Base-by-base conservation (phyloP, 2,888 invertebrate genomes). In the Terebella lapidaria region DNA sequence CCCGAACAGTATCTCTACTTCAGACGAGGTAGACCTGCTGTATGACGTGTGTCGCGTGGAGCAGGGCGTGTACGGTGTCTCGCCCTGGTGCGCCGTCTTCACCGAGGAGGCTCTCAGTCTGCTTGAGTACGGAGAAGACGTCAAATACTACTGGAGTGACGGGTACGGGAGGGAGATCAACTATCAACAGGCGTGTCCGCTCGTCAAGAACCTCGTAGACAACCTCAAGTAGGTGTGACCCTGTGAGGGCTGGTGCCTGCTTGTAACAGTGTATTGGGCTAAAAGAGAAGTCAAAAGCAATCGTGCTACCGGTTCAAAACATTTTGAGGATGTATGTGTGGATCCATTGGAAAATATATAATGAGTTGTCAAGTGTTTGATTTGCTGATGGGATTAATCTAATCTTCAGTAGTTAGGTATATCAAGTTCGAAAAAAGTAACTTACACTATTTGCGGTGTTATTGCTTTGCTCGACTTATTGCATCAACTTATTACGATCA, bases 31-130 rank as follows among this genome's bases (percentile, higher is more conserved):
- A 20, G 20, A 28, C n/a, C 20, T 57, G 29, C 49, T 60, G 20
- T 60, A 59, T 27, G 60, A 60, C 27, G 28, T 15, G 18, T 60
- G 60, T 54, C 46, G 45, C 1, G n/a, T 58, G 25, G 60, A 60
- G 28, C 53, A 59, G 42, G 45, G 25, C 1, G 29, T 60, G 10
- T 45, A 53, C 24, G 29, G 54, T 18, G 58, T 53, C 28, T n/a
- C 60, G 1, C 58, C 60, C 1, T 60, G 60, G 60, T 60, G 60
- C 26, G 35, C 54, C 2, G 27, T 54, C 20, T 52, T 60, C 45
- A 42, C 54, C 10, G 15, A 22, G 2, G 42, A 51, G 20, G 30
- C 20, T 24, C 15, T 54, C 5, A 45, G 53, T 5, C 35, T 54
- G n/a, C 20, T 58, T 10, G 60, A 60, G 30, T 60, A 60, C 45